Conservation (phyloP, 2,113 vertebrate genomes). For the Phoxinus phoxinus region DNA sequence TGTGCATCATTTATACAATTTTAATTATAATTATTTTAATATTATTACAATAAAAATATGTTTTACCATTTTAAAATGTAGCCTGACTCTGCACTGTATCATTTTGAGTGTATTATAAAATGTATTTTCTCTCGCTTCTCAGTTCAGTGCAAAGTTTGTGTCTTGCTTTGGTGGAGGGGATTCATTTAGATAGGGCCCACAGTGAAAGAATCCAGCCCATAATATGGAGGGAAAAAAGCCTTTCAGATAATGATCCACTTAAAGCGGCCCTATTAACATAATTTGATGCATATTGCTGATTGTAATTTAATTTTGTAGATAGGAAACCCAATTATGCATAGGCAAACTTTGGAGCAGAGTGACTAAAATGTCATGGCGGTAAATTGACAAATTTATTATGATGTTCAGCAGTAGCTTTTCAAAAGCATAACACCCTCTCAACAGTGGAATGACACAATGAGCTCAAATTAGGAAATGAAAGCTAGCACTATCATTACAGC, state of each 20-base stretch:
- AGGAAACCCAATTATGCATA: slow-evolving; percentile 61
- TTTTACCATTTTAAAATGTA: not conserved
- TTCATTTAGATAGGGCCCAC: slow-evolving; percentile 74
- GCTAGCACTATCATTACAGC: too few relatives aligned
- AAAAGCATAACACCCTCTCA: slow-evolving; percentile 13
- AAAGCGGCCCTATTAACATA: slow-evolving; percentile 75
- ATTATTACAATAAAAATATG: not conserved
- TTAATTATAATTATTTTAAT: not conserved
- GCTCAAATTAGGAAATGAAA: not conserved
- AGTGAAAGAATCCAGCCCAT: slow-evolving; percentile 72
- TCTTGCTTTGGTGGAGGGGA: slow-evolving; percentile 73
- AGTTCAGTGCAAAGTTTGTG: slow-evolving; percentile 29
- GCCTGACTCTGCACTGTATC: not conserved
- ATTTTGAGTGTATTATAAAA: not conserved
- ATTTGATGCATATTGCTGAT: slow-evolving; percentile 72
- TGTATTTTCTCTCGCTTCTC: slow-evolving; percentile 35
- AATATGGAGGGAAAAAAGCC: slow-evolving; percentile 69
- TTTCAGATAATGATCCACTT: slow-evolving; percentile 78
- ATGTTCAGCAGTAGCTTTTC: slow-evolving; percentile 42
- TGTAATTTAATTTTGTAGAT: slow-evolving; percentile 64
- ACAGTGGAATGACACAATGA: not conserved
- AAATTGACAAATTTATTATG: slow-evolving; percentile 55
- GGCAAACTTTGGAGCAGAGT: slow-evolving; percentile 52
- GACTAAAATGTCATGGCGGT: slow-evolving; percentile 50
- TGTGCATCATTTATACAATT: not conserved